Conservation (phyloP, 2,113 vertebrate species). For the Phylloscopus trochilus region DNA sequence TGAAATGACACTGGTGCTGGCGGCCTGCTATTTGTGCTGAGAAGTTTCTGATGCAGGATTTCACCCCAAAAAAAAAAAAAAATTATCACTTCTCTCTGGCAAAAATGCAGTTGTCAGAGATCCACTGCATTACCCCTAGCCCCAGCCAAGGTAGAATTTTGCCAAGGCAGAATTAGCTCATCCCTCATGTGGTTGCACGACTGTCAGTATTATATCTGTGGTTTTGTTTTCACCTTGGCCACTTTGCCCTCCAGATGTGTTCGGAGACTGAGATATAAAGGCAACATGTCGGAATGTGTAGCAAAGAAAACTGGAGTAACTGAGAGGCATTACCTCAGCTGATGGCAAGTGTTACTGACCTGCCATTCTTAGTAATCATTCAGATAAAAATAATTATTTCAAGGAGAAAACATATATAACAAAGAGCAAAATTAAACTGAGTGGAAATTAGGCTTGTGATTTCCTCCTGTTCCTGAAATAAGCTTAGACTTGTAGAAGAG, state of each 20-base stretch:
- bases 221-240: neutral
- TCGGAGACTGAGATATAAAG: neutral
- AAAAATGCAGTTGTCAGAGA: neutral
- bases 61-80: fast-evolving
- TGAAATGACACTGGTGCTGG: neutral
- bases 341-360: neutral
- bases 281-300: neutral
- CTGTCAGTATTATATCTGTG: neutral
- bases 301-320: neutral
- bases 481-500: neutral
- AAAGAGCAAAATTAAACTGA: neutral
- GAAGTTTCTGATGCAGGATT: neutral
- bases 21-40: neutral
- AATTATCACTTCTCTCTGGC: neutral
- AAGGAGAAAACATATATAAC: neutral
- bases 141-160: neutral
- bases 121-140: neutral
- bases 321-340: neutral
- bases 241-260: neutral
- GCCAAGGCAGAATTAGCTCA: neutral
- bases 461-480: neutral
- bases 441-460: neutral
- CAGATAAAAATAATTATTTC: neutral
- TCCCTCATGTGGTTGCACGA: neutral
- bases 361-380: neutral